Evolutionary conservation across 1,140 invertebrate species (phyloP).

Genomic region (Drosophila cardini): DNA sequence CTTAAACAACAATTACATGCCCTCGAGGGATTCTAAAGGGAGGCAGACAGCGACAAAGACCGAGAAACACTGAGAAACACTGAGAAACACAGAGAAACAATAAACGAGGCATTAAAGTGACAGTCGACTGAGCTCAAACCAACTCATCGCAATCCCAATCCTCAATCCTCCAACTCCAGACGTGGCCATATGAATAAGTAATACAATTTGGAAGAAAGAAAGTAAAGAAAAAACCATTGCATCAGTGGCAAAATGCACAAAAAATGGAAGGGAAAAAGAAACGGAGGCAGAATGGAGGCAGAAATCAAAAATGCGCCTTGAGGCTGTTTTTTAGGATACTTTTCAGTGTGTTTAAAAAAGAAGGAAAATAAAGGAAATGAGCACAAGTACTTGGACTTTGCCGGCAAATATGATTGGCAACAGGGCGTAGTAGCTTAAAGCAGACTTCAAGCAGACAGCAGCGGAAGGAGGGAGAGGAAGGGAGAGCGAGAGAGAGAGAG

Average conservation of each 20-base stretch:
- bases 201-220: slow-evolving; percentile 37
- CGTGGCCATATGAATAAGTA: slow-evolving; percentile 52
- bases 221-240: slow-evolving; percentile 17
- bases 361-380: not conserved
- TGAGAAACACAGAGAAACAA: slow-evolving; percentile 42
- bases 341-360: slow-evolving; percentile 1
- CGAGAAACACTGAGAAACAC: slow-evolving; percentile 31
- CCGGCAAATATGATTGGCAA: slow-evolving; percentile 46
- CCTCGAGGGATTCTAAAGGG: slow-evolving; percentile 40
- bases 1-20: slow-evolving; percentile 66
- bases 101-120: slow-evolving; percentile 55
- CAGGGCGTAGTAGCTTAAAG: slow-evolving; percentile 5
- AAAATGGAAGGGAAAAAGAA: too few species aligned
- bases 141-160: not conserved
- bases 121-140: slow-evolving; percentile 22
- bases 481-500: not conserved
- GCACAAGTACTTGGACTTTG: slow-evolving; percentile 22
- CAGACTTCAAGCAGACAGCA: slow-evolving; percentile 49
- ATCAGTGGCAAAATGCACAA: slow-evolving; percentile 5
- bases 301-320: slow-evolving; percentile 54
- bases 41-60: slow-evolving; percentile 12
- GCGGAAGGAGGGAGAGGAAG: slow-evolving; percentile 1
- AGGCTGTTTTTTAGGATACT: slow-evolving; percentile 27
- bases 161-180: slow-evolving; percentile 35
- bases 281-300: not conserved